Evolutionary conservation across 2,888 invertebrate genomes (phyloP), one percentile per base, ranked within the genome.

Genomic region (Fragum sueziense): DNA sequence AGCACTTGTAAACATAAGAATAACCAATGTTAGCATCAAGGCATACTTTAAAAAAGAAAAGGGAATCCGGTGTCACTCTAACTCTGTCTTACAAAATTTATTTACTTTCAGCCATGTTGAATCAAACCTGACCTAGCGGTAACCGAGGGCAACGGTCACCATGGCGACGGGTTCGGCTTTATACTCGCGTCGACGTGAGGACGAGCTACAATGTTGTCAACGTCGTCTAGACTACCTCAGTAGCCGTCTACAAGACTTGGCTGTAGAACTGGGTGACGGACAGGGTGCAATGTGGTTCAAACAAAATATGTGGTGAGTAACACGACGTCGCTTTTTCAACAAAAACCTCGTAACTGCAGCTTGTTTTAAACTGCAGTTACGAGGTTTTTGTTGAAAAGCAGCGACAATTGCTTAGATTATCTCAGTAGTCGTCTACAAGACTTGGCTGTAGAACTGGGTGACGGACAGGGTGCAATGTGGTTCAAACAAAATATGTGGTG

Each of bases 211-310:
- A 29, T 76, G 62, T 20, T 84, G 84, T 29, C 84, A 84, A 69
- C 54, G 82, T 37, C 76, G 84, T 9, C 68, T 84, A 61, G 82
- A 82, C 41, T 84, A 84, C 47, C 76, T 84, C 17, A 75, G 84
- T 22, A 78, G 80, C 29, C 79, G 84, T 27, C 59, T 84, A n/a
- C 84, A 84, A 57, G 84, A 82, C 33, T 72, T 84, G n/a, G 84
- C 84, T 2, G 71, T 84, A 14, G 84, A 84, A 59, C 70, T 84
- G 20, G 84, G 84, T 7, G 84, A 84, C 69, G 84, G 84, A 52
- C 82, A 80, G 54, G 84, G 84, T 20, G 84, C 84, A 6, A 78
- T 84, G n/a, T 84, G 84, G 84, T 73, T 84, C 7, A 82, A 84
- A 72, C 52, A 80, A 22, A 84, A 84, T 52, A 82, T 80, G 78